phyloP scores from a whole-genome alignment of 2,888 invertebrate species.

The Atherix ibis region DNA sequence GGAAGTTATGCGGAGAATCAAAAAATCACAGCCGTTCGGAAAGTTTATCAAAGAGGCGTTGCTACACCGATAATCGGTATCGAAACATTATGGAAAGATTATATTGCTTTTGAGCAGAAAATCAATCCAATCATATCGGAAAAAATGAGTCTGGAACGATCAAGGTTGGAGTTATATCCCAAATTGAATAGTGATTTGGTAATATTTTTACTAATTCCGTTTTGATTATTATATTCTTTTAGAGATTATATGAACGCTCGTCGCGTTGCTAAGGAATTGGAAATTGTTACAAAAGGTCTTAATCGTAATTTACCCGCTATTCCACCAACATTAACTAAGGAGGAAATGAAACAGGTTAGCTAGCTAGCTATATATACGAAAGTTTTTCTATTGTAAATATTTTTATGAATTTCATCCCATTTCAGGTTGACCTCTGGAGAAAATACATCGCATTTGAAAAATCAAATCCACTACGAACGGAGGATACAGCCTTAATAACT shows the following conservation, averaged over 20 bases:
- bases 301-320: constrained; percentile 92
- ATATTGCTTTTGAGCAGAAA: constrained; percentile 89
- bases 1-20: constrained; percentile 99
- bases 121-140: constrained; percentile 72
- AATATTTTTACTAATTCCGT: not conserved
- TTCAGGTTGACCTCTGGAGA: constrained; percentile 93
- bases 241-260: constrained; percentile 96
- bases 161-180: constrained; percentile 28
- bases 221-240: not conserved
- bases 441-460: constrained; percentile 98
- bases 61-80: constrained; percentile 95
- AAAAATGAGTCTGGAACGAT: constrained; percentile 93
- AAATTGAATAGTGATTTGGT: not conserved
- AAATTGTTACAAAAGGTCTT: constrained; percentile 84
- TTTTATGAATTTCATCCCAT: constrained; percentile 7
- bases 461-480: constrained; percentile 86
- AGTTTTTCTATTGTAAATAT: no score
- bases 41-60: constrained; percentile 91
- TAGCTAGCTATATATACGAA: no score
- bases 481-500: constrained; percentile 86
- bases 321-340: constrained; percentile 80
- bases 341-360: constrained; percentile 78
- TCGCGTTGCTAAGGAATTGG: constrained; percentile 89
- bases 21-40: constrained; percentile 93
- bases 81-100: constrained; percentile 94